phyloP scores from a whole-genome alignment of 2,888 invertebrate genomes.

The Anthrax anthrax region DNA sequence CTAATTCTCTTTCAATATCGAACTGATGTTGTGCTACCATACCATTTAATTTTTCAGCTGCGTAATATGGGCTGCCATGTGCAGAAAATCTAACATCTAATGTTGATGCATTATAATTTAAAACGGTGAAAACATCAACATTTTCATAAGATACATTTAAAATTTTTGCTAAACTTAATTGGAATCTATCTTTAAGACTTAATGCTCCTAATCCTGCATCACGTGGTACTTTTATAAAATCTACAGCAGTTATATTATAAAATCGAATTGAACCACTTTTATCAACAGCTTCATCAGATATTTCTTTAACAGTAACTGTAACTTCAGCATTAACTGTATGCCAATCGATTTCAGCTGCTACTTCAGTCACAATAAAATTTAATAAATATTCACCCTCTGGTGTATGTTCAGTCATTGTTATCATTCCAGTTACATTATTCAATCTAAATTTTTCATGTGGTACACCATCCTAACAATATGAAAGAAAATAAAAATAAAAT shows the following conservation, averaged over 20 bases:
- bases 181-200: constrained; percentile 33
- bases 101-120: constrained; percentile 46
- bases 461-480: constrained; percentile 21
- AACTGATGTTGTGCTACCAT: constrained; percentile 59
- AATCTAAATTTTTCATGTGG: constrained; percentile 54
- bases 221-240: constrained; percentile 52
- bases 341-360: constrained; percentile 39
- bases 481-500: background rate
- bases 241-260: constrained; percentile 64
- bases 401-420: constrained; percentile 68
- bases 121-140: constrained; percentile 87
- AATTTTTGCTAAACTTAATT: constrained; percentile 46
- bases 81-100: constrained; percentile 84
- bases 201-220: constrained; percentile 20
- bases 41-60: constrained; percentile 75
- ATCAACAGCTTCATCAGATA: constrained; percentile 81
- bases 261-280: constrained; percentile 87
- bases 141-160: constrained; percentile 67
- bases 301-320: constrained; percentile 69
- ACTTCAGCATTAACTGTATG: constrained; percentile 74
- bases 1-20: constrained; percentile 55
- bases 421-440: constrained; percentile 65
- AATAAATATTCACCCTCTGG: constrained; percentile 61
- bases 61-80: constrained; percentile 87
- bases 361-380: constrained; percentile 60